Evolutionary conservation across 1,140 invertebrate genomes (phyloP).

Genomic region (Parasteatoda tepidariorum): DNA sequence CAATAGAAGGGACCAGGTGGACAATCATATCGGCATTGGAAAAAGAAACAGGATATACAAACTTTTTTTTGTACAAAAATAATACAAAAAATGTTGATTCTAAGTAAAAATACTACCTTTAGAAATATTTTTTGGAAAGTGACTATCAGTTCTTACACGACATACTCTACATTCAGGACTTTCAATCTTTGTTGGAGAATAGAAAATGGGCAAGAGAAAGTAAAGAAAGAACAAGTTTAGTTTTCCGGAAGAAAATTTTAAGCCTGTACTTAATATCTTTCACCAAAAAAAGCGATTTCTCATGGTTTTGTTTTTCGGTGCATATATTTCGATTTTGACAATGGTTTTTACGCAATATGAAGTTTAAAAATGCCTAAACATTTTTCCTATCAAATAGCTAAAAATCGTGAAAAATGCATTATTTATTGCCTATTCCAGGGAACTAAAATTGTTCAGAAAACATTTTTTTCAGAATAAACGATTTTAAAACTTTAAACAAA

Average conservation of each 20-base stretch:
- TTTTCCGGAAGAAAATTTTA: too few relatives aligned
- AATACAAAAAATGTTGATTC: background rate
- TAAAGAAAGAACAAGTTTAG: too few relatives aligned
- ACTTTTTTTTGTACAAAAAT: slow-evolving; percentile 5
- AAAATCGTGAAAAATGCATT: background rate
- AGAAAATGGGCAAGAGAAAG: background rate
- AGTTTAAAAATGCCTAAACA: background rate
- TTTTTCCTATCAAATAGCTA: background rate
- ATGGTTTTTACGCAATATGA: too few relatives aligned
- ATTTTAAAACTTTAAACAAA: background rate
- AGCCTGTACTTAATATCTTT: too few relatives aligned
- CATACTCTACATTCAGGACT: background rate
- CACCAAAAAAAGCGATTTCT: too few relatives aligned
- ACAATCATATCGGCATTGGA: slow-evolving; percentile 49
- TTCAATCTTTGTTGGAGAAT: background rate
- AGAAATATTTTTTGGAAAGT: background rate
- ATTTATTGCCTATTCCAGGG: background rate
- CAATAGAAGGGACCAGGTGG: slow-evolving; percentile 39
- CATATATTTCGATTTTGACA: too few relatives aligned
- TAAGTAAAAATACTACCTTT: background rate
- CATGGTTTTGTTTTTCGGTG: too few relatives aligned
- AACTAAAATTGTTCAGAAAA: background rate
- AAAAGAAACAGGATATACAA: slow-evolving; percentile 11
- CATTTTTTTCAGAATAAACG: background rate
- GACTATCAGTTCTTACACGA: slow-evolving; percentile 31